Evolutionary conservation across 2,888 invertebrate genomes (phyloP).

Genomic region (Oxycera nigricornis): DNA sequence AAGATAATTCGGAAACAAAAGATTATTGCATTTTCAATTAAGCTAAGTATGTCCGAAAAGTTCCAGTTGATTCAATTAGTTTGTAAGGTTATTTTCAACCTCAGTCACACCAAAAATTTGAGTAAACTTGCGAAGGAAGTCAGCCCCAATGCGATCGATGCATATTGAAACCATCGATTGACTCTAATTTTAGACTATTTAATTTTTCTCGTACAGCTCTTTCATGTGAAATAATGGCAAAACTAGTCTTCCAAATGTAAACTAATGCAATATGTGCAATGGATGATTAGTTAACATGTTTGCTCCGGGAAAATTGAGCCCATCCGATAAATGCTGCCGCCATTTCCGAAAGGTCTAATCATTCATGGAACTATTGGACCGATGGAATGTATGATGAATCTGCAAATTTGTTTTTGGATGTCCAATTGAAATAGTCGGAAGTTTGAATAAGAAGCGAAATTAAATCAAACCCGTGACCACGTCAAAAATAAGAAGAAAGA

Average conservation of each 20-base stretch:
- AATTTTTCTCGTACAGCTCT: slow-evolving; percentile 19
- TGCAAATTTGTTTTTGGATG: neutral
- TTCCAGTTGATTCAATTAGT: too few species aligned
- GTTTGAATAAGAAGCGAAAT: neutral
- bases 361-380: too few species aligned
- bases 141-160: slow-evolving; percentile 10
- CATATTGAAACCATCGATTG: slow-evolving; percentile 18
- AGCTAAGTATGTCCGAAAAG: too few species aligned
- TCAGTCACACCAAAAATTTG: neutral
- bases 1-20: too few species aligned
- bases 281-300: too few species aligned
- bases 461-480: neutral
- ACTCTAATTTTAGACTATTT: slow-evolving; percentile 6
- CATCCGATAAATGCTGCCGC: neutral
- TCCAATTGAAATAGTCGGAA: slow-evolving; percentile 5
- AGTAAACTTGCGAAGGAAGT: slow-evolving; percentile 1
- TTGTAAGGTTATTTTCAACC: too few species aligned
- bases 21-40: too few species aligned
- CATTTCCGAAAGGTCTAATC: neutral
- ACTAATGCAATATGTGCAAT: neutral
- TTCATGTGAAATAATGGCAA: neutral
- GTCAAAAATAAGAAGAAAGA: neutral
- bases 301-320: neutral
- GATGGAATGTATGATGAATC: too few species aligned
- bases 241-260: neutral